A percentile compares a stretch with the other conserved stretches of the same genome.
Conservation (phyloP, 2,888 invertebrate genomes). For the Poecilus cupreus region DNA sequence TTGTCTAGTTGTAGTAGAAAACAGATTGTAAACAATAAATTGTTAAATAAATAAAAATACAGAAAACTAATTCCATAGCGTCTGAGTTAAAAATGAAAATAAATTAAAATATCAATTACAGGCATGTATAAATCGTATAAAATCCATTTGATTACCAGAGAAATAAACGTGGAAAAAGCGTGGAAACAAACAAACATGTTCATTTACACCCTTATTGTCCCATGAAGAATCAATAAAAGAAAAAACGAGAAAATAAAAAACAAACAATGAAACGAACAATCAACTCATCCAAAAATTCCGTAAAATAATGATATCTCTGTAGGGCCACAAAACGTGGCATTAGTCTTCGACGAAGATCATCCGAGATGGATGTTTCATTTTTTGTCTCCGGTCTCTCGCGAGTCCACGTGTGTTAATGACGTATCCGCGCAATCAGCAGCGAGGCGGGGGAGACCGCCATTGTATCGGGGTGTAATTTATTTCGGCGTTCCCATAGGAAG, state of each 20-base stretch:
- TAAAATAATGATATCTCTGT: conserved; percentile 26
- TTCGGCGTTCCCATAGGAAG: conserved; percentile 56
- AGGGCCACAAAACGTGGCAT: conserved; percentile 13
- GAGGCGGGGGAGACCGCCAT: background rate
- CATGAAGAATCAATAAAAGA: background rate
- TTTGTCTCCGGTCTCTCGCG: conserved; percentile 31
- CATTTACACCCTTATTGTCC: background rate
- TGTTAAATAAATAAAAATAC: too few relatives aligned
- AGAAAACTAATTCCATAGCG: too few relatives aligned
- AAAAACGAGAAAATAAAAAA: background rate
- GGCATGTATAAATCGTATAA: background rate
- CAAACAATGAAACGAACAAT: background rate
- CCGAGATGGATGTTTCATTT: conserved; percentile 27
- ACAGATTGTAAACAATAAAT: too few relatives aligned
- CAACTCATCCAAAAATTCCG: conserved; percentile 1
- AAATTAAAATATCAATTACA: background rate
- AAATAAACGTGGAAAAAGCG: background rate
- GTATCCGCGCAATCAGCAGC: conserved; percentile 22
- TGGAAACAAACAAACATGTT: background rate
- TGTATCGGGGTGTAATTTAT: conserved; percentile 54
- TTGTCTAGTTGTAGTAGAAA: too few relatives aligned
- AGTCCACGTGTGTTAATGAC: conserved; percentile 37
- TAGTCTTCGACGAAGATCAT: conserved; percentile 18
- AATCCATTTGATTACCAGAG: background rate
- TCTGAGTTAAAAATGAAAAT: background rate